Percentiles rank a stretch among this genome's conserved stretches.
phyloP scores from a whole-genome alignment of 2,888 invertebrate species.

The Gerosis bhagava region DNA sequence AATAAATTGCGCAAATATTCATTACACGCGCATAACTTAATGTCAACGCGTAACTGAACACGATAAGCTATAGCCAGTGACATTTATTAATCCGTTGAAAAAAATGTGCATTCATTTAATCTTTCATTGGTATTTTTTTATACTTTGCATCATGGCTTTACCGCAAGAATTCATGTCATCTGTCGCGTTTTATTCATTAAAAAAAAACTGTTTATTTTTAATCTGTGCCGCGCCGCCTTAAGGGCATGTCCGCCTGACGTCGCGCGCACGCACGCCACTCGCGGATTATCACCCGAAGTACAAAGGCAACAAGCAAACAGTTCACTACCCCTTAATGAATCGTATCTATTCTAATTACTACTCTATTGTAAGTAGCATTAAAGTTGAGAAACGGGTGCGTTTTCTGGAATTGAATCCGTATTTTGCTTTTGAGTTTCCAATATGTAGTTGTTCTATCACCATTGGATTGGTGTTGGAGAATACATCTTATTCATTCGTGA shows the following conservation, averaged over 20 bases:
- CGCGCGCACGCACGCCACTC: constrained; percentile 62
- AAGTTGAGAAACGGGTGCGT: constrained; percentile 37
- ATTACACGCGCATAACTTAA: constrained; percentile 10
- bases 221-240: constrained; percentile 53
- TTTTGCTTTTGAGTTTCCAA: constrained; percentile 36
- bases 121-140: constrained; percentile 15
- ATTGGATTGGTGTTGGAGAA: constrained; percentile 31
- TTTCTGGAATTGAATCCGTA: constrained; percentile 27
- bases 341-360: constrained; percentile 46
- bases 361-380: constrained; percentile 42
- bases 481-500: constrained; percentile 30
- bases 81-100: constrained; percentile 19
- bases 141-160: constrained; percentile 16
- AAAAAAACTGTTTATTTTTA: constrained; percentile 44
- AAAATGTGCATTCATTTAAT: constrained; percentile 11
- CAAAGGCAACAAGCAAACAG: constrained; percentile 56
- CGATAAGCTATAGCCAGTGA: constrained; percentile 6
- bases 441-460: constrained; percentile 30
- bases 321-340: constrained; percentile 58
- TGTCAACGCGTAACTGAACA: constrained; percentile 15
- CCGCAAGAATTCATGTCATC: constrained; percentile 36
- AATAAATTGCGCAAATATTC: neutral
- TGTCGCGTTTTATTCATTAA: constrained; percentile 45
- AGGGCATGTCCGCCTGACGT: constrained; percentile 47
- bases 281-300: constrained; percentile 57